Conservation (phyloP, 2,113 vertebrate species). For the Furnarius figulus region DNA sequence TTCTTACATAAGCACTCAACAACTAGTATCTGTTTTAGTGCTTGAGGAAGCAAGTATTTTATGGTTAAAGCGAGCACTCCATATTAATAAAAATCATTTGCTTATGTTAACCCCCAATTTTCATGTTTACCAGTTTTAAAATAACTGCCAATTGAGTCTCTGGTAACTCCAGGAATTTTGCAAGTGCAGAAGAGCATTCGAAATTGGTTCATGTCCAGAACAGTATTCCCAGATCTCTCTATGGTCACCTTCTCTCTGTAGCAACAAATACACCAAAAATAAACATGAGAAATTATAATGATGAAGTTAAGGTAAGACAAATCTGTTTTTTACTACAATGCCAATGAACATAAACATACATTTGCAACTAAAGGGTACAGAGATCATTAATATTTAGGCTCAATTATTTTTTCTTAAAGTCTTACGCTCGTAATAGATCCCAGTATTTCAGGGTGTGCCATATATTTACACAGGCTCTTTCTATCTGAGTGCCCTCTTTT, state of each 20-base stretch:
- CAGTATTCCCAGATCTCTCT: slow-evolving; percentile 78
- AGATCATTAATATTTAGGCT: neutral
- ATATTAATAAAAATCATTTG: neutral
- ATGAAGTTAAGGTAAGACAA: neutral
- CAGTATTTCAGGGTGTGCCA: slow-evolving; percentile 91
- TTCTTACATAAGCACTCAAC: neutral
- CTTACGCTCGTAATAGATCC: slow-evolving; percentile 89
- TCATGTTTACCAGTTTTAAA: slow-evolving; percentile 87
- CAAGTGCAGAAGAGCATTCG: slow-evolving; percentile 92
- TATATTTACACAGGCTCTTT: slow-evolving; percentile 81
- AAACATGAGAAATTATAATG: neutral
- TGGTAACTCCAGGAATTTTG: slow-evolving; percentile 88
- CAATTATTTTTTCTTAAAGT: neutral
- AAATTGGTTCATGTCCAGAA: slow-evolving; percentile 93
- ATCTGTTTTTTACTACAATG: neutral
- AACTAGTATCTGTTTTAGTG: neutral
- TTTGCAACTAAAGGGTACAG: neutral
- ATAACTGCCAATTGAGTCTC: slow-evolving; percentile 83
- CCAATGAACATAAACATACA: neutral
- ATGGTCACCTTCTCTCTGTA: slow-evolving; percentile 85
- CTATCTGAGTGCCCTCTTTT: slow-evolving; percentile 83
- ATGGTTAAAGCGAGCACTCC: neutral
- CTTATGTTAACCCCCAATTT: neutral
- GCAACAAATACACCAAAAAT: neutral
- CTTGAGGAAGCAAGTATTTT: neutral